phyloP scores from a whole-genome alignment of 2,888 invertebrate genomes.

The Eurytoma adleriae region DNA sequence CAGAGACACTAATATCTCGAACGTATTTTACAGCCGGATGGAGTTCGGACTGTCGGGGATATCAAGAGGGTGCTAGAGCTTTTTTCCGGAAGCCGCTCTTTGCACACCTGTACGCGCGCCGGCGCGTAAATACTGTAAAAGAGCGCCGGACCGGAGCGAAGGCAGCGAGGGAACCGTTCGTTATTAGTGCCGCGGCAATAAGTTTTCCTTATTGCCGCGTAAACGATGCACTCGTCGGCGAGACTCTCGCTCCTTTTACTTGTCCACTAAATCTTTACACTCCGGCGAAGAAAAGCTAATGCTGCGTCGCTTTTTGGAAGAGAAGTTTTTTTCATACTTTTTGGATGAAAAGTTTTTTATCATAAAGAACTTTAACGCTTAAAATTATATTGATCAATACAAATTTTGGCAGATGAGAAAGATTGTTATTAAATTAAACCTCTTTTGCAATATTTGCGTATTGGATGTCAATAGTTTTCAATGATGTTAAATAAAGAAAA shows the following conservation, averaged over 20 bases:
- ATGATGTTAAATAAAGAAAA: too few relatives aligned
- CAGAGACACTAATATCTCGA: slow-evolving; percentile 37
- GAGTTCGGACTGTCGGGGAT: slow-evolving; percentile 9
- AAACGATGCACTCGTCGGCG: slow-evolving; percentile 65
- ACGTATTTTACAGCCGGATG: slow-evolving; percentile 34
- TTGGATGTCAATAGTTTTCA: too few relatives aligned
- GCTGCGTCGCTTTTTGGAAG: too few relatives aligned
- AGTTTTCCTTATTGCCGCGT: slow-evolving; percentile 67
- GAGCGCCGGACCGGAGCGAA: slow-evolving; percentile 2
- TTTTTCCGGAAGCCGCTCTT: background rate
- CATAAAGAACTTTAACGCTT: too few relatives aligned
- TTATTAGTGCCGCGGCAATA: slow-evolving; percentile 66
- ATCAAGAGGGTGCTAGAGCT: background rate
- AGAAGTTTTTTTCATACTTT: too few relatives aligned
- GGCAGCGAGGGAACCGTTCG: slow-evolving; percentile 65
- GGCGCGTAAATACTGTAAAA: slow-evolving; percentile 1
- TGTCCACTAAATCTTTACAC: too few relatives aligned
- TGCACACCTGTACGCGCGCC: background rate
- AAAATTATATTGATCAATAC: too few relatives aligned
- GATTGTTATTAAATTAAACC: too few relatives aligned
- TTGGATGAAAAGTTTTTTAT: too few relatives aligned
- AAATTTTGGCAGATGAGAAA: too few relatives aligned
- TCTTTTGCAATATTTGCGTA: too few relatives aligned
- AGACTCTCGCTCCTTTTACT: background rate
- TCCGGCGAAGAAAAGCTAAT: too few relatives aligned